Conservation (phyloP, 2,113 vertebrate genomes). For the Tragelaphus imberbis region DNA sequence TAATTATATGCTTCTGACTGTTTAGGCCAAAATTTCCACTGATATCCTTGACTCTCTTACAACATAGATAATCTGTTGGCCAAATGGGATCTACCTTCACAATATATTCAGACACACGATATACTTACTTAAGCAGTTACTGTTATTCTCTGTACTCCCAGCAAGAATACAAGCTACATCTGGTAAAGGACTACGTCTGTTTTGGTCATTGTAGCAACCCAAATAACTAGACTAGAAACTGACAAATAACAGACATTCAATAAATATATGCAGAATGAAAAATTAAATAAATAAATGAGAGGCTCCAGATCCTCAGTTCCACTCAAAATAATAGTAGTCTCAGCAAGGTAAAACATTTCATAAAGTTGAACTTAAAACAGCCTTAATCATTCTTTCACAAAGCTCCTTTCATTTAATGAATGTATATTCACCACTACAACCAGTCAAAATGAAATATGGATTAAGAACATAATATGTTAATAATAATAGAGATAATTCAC, state of each 20-base stretch:
- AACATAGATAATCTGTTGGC: neutral
- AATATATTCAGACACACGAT: neutral
- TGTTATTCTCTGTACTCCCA: neutral
- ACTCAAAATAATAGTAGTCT: neutral
- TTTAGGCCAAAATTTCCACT: neutral
- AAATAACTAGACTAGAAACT: neutral
- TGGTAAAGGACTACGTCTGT: neutral
- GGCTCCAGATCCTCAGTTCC: neutral
- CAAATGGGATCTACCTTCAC: neutral
- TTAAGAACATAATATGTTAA: neutral
- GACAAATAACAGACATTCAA: neutral
- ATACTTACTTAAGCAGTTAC: neutral
- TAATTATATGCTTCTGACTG: neutral
- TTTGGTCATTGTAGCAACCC: neutral
- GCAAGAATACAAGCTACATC: neutral
- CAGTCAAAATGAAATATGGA: neutral
- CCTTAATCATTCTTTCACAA: neutral
- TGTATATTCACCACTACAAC: neutral
- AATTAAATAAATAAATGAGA: neutral
- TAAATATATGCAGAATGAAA: neutral
- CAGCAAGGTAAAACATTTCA: neutral
- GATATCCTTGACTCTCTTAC: neutral
- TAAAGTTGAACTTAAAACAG: neutral
- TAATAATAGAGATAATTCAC: neutral
- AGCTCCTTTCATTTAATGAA: neutral